Percentiles rank a stretch among this genome's conserved stretches.
phyloP scores from a whole-genome alignment of 2,113 vertebrate species.

The Natator depressus region DNA sequence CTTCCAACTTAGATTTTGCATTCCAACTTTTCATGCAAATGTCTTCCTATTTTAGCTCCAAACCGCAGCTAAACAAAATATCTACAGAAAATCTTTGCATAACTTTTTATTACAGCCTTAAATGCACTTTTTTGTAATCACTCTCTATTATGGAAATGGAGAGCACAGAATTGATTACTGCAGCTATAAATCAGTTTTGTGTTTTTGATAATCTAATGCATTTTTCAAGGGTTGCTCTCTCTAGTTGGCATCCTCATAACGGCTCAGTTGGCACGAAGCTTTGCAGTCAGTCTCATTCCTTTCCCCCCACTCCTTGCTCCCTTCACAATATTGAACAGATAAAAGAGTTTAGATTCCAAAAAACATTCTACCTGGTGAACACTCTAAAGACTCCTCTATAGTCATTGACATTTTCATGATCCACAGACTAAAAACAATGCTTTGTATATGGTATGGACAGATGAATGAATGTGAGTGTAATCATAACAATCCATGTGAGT shows the following conservation, averaged over 20 bases:
- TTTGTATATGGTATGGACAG: slow-evolving; percentile 11
- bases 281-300: slow-evolving; percentile 64
- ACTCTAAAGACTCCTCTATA: slow-evolving; percentile 63
- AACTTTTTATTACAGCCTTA: slow-evolving; percentile 31
- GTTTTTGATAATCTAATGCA: slow-evolving; percentile 71
- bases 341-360: slow-evolving; percentile 54
- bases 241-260: slow-evolving; percentile 47
- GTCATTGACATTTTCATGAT: slow-evolving; percentile 12
- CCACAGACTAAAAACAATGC: slow-evolving; percentile 67
- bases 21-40: slow-evolving; percentile 27
- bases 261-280: slow-evolving; percentile 64
- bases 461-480: slow-evolving; percentile 34
- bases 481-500: slow-evolving; percentile 48
- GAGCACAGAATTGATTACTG: slow-evolving; percentile 34
- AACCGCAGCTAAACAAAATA: slow-evolving; percentile 15
- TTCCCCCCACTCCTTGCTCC: neutral
- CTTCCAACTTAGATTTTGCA: neutral
- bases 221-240: slow-evolving; percentile 65
- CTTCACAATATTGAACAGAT: slow-evolving; percentile 62
- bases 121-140: slow-evolving; percentile 4
- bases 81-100: neutral
- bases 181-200: slow-evolving; percentile 69
- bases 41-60: neutral
- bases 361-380: slow-evolving; percentile 65
- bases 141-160: slow-evolving; percentile 54